Base-by-base conservation (phyloP, 2,888 invertebrate species). In the Oscheius sp. region DNA sequence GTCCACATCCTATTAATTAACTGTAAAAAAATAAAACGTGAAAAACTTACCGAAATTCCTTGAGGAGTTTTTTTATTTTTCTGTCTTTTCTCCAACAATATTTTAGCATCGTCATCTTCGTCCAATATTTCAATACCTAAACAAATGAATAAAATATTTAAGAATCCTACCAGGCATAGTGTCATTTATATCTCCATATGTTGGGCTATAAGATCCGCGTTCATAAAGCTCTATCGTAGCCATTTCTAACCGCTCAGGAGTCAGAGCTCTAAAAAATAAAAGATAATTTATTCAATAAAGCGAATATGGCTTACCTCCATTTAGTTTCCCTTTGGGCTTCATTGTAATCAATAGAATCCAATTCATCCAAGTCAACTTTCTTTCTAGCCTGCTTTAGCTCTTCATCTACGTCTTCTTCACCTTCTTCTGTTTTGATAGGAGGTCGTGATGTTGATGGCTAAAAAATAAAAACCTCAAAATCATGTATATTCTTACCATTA, bases 141-240 rank as follows among this genome's bases (percentile, higher is more conserved):
- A 58, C 21, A 25, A 21, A 12, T 12, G 9, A 2, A 1, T 64
- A 46, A 21, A n/a, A 46, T 9, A n/a, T 13, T 7, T 12, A 18
- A 21, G 6, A 25, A 45, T 18, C 41, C 12, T 35, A 76, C 76
- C 83, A 7, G 86, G 86, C 86, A 85, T 86, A 1, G 85, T 77
- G 43, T 84, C 81, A n/a, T 79, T 76, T 56, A 84, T 82, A 21
- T 72, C 70, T 18, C 81, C 82, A 64, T 83, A 85, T 7, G 77
- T 76, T 5, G 88, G 88, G 66, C 94, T 94, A 90, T 97, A 98
- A 45, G 92, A 91, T 1, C 95, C 96, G n/a, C 92, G 89, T 69
- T 92, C 91, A 56, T 96, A 97, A 46, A 93, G 92, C 49, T 91
- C 78, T 12, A 78, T 21, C 0, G 83, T 78, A 27, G 77, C 78